Evolutionary conservation across 2,113 vertebrate species (phyloP).

Genomic region (Spea bombifrons): DNA sequence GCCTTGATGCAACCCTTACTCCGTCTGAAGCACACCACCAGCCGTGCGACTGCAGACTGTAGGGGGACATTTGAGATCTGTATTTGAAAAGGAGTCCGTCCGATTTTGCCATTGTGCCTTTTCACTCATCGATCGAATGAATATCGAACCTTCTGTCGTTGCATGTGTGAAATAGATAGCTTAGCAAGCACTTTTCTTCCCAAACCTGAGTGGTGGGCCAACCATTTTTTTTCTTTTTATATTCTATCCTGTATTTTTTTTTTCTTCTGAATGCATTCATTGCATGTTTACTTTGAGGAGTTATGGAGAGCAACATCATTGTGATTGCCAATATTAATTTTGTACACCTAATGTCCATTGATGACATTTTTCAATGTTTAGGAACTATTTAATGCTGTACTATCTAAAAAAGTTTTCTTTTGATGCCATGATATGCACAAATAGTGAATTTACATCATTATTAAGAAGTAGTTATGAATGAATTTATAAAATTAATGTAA

Average conservation of each 20-base stretch:
- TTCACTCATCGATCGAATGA: conserved; percentile 99
- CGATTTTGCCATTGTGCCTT: conserved; percentile 98
- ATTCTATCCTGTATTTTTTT: conserved; percentile 55
- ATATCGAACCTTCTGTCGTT: conserved; percentile 98
- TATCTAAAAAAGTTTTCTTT: not conserved
- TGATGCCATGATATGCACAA: not conserved
- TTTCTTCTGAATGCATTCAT: conserved; percentile 55
- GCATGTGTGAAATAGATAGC: conserved; percentile 96
- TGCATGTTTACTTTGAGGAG: conserved; percentile 56
- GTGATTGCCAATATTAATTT: conserved; percentile 39
- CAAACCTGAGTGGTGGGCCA: conserved; percentile 76
- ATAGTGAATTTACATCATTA: too few species aligned
- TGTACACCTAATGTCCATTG: conserved; percentile 37
- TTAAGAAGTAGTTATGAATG: too few species aligned
- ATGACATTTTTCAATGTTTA: not conserved
- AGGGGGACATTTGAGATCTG: conserved; percentile 87
- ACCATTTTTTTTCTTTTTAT: conserved; percentile 66
- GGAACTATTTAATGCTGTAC: not conserved
- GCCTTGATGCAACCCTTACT: conserved; percentile 97
- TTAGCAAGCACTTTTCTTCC: conserved; percentile 92
- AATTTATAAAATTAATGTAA: too few species aligned
- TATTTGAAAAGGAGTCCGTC: conserved; percentile 95
- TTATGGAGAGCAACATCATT: conserved; percentile 40
- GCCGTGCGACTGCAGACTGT: conserved; percentile 86
- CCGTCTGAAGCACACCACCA: conserved; percentile 83